Percentiles rank a stretch among this genome's conserved stretches.
These are phyloP conservation scores for Limanda limanda DNA, from an alignment of 2,113 vertebrate genomes.

Conservation along the genomic window DNA sequence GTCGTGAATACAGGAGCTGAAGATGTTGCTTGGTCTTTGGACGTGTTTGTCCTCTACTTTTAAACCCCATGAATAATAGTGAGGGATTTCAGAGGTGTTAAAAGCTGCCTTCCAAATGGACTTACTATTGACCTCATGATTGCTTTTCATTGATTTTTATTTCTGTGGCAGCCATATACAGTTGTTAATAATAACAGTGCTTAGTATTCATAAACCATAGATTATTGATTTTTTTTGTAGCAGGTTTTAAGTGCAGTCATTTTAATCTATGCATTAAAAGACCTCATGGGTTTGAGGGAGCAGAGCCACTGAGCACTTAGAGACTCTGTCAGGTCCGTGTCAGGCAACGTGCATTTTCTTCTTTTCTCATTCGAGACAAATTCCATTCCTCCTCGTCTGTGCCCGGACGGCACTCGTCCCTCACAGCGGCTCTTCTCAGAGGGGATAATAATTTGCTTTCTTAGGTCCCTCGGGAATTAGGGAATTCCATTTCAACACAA, in stretches of 20 bases:
- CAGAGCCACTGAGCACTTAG: neutral
- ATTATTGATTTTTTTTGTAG: slow-evolving; percentile 38
- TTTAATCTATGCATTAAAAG: slow-evolving; percentile 11
- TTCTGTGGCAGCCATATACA: slow-evolving; percentile 35
- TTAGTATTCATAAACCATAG: slow-evolving; percentile 32
- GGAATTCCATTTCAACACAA: slow-evolving; percentile 66
- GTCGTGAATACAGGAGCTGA: neutral
- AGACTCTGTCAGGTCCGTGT: slow-evolving; percentile 29
- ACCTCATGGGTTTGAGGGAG: neutral
- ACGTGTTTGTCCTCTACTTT: neutral
- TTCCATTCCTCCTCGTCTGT: slow-evolving; percentile 51
- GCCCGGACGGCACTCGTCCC: slow-evolving; percentile 30
- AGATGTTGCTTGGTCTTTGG: slow-evolving; percentile 8
- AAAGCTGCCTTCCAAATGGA: slow-evolving; percentile 36
- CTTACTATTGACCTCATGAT: slow-evolving; percentile 59
- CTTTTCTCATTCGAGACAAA: slow-evolving; percentile 48
- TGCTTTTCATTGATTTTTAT: slow-evolving; percentile 64
- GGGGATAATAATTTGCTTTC: slow-evolving; percentile 67
- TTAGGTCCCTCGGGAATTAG: slow-evolving; percentile 36
- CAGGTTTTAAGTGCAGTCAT: neutral
- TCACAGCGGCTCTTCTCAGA: slow-evolving; percentile 46
- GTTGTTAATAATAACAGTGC: slow-evolving; percentile 36
- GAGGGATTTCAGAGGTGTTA: slow-evolving; percentile 37
- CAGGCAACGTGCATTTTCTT: slow-evolving; percentile 23
- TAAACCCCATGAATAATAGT: slow-evolving; percentile 18